Evolutionary conservation across 2,113 vertebrate species (phyloP), one percentile per base, ranked within the genome.

Genomic region (Grammomys dolichurus): DNA sequence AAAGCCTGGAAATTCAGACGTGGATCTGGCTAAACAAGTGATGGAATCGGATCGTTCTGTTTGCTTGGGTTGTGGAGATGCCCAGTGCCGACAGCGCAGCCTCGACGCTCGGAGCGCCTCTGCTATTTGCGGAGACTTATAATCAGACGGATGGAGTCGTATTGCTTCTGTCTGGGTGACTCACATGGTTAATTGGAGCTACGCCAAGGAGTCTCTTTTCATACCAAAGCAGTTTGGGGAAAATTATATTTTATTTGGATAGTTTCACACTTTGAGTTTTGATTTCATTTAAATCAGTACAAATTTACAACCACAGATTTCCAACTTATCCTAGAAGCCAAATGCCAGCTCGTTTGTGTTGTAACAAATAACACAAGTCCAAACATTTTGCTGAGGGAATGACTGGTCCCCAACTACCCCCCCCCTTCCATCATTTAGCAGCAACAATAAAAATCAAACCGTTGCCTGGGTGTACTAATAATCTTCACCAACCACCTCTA

Each of bases 241-340:
- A 98, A 97, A 97, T 97, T 97, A 96, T 96, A 97, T 97, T 97
- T 97, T 97, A 97, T 97, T 97, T 98, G 95, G 95, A 97, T 95
- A 95, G 97, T 93, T 96, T 97, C 95, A 97, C 95, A 97, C 97
- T 98, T 94, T 89, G 93, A 96, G 97, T 97, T 96, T 97, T 97
- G 97, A 97, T 97, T 97, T 97, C 97, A 97, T 97, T 98, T 97
- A 98, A 97, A 96, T 92, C 96, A 96, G 90, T 82, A 93, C 90
- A 96, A 96, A 97, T 97, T 97, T 97, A 96, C 97, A 98, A 97
- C 97, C 95, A 97, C 89, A 95, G 96, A 97, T 93, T 90, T 95
- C 90, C 91, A 97, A 96, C 92, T 97, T 97, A 97, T 95, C 92
- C 90, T 96, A 96, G 95, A 87, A 97, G 67, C 94, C 87, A 96